Evolutionary conservation across 2,113 vertebrate genomes (phyloP).

Genomic region (Jaculus jaculus): DNA sequence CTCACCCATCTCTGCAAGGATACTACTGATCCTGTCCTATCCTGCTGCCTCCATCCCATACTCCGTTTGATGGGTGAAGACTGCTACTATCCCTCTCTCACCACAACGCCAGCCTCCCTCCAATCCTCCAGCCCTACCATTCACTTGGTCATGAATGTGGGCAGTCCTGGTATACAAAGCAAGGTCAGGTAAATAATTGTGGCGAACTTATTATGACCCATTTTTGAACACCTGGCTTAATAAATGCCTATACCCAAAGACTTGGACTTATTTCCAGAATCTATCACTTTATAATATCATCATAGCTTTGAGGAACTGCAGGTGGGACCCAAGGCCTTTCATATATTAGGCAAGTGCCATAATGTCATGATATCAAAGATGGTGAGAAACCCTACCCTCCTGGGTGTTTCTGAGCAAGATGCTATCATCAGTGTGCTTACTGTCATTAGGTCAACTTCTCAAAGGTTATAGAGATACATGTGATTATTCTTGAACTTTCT

Average conservation of each 20-base stretch:
- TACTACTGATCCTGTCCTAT: neutral
- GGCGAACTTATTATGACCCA: neutral
- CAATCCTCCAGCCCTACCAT: neutral
- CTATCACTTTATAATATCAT: neutral
- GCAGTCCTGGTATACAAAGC: neutral
- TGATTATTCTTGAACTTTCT: neutral
- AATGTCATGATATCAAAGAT: neutral
- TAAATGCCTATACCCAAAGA: neutral
- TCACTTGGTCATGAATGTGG: neutral
- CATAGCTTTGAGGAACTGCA: no score
- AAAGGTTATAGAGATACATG: neutral
- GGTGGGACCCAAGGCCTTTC: neutral
- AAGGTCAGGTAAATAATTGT: neutral
- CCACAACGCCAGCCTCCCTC: neutral
- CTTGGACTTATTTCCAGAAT: neutral
- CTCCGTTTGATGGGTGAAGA: neutral
- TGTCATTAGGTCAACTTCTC: neutral
- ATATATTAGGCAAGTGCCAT: neutral
- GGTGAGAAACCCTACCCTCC: neutral
- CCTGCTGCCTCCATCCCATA: neutral
- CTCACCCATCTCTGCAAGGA: neutral
- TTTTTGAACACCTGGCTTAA: neutral
- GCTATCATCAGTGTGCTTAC: neutral
- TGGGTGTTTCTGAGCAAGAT: neutral
- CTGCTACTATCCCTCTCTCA: neutral